Conservation (phyloP, 1,140 invertebrate genomes). For the Dufourea novaeangliae region DNA sequence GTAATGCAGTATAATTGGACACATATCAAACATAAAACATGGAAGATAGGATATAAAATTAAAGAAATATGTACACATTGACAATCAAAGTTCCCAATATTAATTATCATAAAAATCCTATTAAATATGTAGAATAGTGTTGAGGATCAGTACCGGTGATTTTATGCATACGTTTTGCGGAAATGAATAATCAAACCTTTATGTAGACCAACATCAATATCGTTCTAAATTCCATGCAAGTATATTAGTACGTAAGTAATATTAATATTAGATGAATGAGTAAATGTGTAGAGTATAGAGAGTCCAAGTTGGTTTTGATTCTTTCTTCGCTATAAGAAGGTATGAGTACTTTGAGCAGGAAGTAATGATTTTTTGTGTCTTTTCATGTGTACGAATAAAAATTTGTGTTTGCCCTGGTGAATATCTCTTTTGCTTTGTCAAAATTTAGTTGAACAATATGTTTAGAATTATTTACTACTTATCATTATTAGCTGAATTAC, state of each 20-base stretch:
- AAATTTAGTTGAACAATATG: too few relatives aligned
- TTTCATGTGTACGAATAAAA: too few relatives aligned
- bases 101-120: constrained; percentile 42
- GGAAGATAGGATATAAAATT: constrained; percentile 41
- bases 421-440: too few relatives aligned
- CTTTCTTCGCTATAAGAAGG: too few relatives aligned
- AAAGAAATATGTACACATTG: constrained; percentile 35
- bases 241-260: background rate
- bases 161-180: constrained; percentile 34
- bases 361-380: too few relatives aligned
- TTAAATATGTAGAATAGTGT: constrained; percentile 45
- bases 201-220: constrained; percentile 27
- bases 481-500: background rate
- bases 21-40: constrained; percentile 42
- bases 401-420: too few relatives aligned
- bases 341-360: too few relatives aligned
- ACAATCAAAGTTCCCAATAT: constrained; percentile 38
- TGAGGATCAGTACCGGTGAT: constrained; percentile 36
- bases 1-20: constrained; percentile 47
- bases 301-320: too few relatives aligned
- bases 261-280: background rate
- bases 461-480: too few relatives aligned
- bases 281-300: too few relatives aligned
- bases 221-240: constrained; percentile 9
- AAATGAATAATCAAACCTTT: constrained; percentile 9